phyloP scores from a whole-genome alignment of 1,140 invertebrate genomes.

The Scaptomyza montana region DNA sequence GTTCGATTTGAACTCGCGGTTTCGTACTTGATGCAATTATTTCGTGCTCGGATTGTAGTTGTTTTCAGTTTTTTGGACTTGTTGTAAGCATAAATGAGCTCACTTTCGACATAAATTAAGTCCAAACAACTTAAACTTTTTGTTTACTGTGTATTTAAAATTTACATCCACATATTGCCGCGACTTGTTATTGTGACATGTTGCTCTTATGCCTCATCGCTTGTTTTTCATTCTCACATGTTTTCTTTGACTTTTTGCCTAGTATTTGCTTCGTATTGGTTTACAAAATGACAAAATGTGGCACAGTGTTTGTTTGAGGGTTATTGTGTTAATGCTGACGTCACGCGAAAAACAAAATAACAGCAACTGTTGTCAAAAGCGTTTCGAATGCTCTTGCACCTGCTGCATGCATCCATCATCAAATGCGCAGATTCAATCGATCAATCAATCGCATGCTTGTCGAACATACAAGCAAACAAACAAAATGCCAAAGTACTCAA shows the following conservation, averaged over 20 bases:
- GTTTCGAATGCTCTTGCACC: neutral
- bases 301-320: constrained; percentile 25
- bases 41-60: no score
- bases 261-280: neutral
- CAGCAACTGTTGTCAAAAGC: neutral
- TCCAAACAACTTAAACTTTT: no score
- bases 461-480: constrained; percentile 36
- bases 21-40: no score
- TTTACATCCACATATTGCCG: neutral
- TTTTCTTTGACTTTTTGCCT: neutral
- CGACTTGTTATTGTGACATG: neutral
- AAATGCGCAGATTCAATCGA: constrained; percentile 27
- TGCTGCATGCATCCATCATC: constrained; percentile 23
- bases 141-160: no score
- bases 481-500: constrained; percentile 28
- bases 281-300: neutral
- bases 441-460: constrained; percentile 38
- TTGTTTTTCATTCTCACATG: neutral
- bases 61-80: no score
- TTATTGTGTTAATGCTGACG: constrained; percentile 58
- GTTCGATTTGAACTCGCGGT: no score
- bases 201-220: neutral
- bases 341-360: constrained; percentile 22
- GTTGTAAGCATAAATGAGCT: no score
- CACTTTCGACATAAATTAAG: no score